These are phyloP conservation scores for Paramuricea clavata DNA, from an alignment of 92 coral and sea anemone genomes.

Conservation along the genomic window DNA sequence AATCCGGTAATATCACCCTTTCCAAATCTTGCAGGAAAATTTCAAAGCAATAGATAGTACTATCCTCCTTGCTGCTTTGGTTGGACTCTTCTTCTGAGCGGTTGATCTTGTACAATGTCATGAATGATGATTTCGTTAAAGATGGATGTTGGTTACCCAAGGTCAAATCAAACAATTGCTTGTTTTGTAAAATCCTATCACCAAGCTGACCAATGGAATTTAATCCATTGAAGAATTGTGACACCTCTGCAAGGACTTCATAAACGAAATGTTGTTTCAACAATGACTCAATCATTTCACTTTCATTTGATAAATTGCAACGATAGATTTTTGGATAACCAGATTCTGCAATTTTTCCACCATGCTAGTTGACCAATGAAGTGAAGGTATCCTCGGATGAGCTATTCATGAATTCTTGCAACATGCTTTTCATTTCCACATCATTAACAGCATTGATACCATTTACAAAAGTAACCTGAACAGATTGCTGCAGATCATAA, in stretches of 20 bases:
- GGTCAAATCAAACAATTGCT: not conserved
- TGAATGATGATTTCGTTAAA: slow-evolving; percentile 37
- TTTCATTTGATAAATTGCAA: slow-evolving; percentile 17
- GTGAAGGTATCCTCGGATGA: slow-evolving; percentile 2
- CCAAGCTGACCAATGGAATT: slow-evolving; percentile 31
- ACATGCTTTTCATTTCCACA: slow-evolving; percentile 46
- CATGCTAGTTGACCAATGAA: slow-evolving; percentile 9
- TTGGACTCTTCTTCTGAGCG: slow-evolving; percentile 72
- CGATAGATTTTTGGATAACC: slow-evolving; percentile 31
- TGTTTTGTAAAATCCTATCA: slow-evolving; percentile 18
- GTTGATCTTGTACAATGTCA: slow-evolving; percentile 44
- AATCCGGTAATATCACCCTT: slow-evolving; percentile 67
- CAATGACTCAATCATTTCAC: slow-evolving; percentile 21
- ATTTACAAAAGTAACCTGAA: not conserved
- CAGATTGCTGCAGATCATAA: slow-evolving; percentile 46
- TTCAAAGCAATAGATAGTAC: slow-evolving; percentile 71
- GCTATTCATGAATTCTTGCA: slow-evolving; percentile 33
- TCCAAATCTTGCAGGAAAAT: slow-evolving; percentile 73
- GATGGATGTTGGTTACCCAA: slow-evolving; percentile 9
- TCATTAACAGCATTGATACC: slow-evolving; percentile 51
- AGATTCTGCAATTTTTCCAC: slow-evolving; percentile 12
- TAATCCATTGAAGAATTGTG: slow-evolving; percentile 16
- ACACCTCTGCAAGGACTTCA: slow-evolving; percentile 26
- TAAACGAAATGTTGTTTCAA: slow-evolving; percentile 26
- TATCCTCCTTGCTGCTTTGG: slow-evolving; percentile 65